Base-by-base conservation (phyloP, 2,888 invertebrate genomes). In the Gasteruption jaculator region DNA sequence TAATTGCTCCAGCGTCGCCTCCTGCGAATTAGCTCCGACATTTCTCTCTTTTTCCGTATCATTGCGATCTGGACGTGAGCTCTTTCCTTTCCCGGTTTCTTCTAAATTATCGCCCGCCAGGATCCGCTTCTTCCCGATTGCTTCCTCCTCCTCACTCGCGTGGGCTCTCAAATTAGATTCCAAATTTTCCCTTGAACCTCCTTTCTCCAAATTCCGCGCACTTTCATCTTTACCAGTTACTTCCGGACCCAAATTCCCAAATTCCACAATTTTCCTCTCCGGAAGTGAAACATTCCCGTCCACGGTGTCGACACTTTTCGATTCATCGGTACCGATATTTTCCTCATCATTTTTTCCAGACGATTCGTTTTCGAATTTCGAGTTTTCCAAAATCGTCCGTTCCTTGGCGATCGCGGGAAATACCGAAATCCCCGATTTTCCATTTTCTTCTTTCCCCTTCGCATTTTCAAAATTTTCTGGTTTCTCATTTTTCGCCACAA, bases 1-100 rank as follows among this genome's bases (percentile, higher is more conserved):
- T 21, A 69, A 46, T 40, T 63, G 58, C 10, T 66, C 59, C 21
- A 68, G 50, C 5, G 60, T 45, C 12, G 49, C 56, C 36, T 39
- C 29, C 15, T 47, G 49, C 18, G 51, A 11, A 29, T 8, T 29
- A 6, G 6, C 11, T n/a, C n/a, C n/a, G n/a, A n/a, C n/a, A n/a
- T n/a, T n/a, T n/a, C n/a, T n/a, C n/a, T n/a, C n/a, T n/a, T n/a
- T n/a, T n/a, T n/a, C n/a, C n/a, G n/a, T n/a, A n/a, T n/a, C n/a
- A n/a, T n/a, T n/a, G n/a, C n/a, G n/a, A n/a, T n/a, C n/a, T n/a
- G n/a, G n/a, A n/a, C n/a, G n/a, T n/a, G n/a, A n/a, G n/a, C n/a
- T n/a, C n/a, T n/a, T n/a, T n/a, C n/a, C n/a, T n/a, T n/a, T n/a
- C n/a, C n/a, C n/a, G n/a, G n/a, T n/a, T n/a, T n/a, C n/a, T n/a